A percentile compares a stretch with the other conserved stretches of the same genome.
These are phyloP conservation scores for Drosophila sturtevanti DNA, from an alignment of 1,140 invertebrate genomes.

Conservation along the genomic window DNA sequence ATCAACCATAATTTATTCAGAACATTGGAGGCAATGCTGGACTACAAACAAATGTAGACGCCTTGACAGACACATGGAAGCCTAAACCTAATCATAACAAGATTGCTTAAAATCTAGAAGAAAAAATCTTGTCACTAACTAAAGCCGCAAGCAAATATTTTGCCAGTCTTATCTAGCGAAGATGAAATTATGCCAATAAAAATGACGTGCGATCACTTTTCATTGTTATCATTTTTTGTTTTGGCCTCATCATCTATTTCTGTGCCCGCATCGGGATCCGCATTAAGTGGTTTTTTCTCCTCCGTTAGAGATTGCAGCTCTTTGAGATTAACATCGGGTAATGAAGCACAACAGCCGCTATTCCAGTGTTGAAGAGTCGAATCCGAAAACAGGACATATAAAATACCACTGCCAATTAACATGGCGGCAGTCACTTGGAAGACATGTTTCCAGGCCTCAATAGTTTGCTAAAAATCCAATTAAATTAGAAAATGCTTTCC, in stretches of 20 bases:
- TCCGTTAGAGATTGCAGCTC: constrained; percentile 51
- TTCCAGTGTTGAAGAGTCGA: constrained; percentile 87
- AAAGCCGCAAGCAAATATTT: constrained; percentile 48
- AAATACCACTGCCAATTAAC: constrained; percentile 83
- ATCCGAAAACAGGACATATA: constrained; percentile 85
- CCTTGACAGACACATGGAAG: background rate
- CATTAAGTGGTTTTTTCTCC: constrained; percentile 54
- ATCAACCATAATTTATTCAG: constrained; percentile 33
- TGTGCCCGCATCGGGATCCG: constrained; percentile 2
- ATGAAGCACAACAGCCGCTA: constrained; percentile 44
- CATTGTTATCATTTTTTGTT: constrained; percentile 28
- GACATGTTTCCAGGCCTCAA: constrained; percentile 87
- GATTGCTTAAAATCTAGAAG: constrained; percentile 46
- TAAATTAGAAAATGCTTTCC: background rate
- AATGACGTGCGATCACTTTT: constrained; percentile 51
- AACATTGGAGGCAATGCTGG: background rate
- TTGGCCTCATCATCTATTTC: constrained; percentile 16
- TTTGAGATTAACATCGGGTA: constrained; percentile 50
- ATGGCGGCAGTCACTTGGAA: constrained; percentile 85
- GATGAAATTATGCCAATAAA: constrained; percentile 62
- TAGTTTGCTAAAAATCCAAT: constrained; percentile 85
- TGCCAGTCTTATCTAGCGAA: constrained; percentile 39
- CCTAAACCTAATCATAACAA: constrained; percentile 26
- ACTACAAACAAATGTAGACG: constrained; percentile 24
- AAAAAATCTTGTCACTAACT: constrained; percentile 24